Conservation (phyloP, 1,140 invertebrate genomes). For the Oedothorax gibbosus region DNA sequence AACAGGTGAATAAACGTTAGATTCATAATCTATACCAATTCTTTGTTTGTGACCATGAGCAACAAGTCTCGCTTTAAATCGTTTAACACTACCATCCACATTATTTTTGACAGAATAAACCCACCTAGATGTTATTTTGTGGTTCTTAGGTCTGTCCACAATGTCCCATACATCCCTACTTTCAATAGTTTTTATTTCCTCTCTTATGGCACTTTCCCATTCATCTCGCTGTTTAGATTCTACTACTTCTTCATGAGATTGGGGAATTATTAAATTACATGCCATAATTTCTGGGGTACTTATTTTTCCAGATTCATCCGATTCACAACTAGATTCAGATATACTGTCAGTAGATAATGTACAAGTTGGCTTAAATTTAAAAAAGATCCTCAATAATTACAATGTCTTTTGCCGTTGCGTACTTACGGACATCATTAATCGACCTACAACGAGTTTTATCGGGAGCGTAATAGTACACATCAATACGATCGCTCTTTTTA, state of each 20-base stretch:
- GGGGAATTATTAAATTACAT: background rate
- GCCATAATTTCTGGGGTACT: background rate
- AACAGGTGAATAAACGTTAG: too few relatives aligned
- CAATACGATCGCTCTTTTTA: background rate
- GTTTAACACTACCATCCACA: background rate
- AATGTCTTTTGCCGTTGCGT: background rate
- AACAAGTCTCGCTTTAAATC: background rate
- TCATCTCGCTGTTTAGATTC: background rate
- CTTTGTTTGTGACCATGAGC: background rate
- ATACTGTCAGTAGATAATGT: background rate
- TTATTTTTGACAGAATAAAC: background rate
- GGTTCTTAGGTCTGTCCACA: background rate
- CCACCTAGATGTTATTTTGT: background rate
- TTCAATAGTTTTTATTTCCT: background rate
- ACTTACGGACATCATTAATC: background rate
- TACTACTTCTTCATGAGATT: background rate
- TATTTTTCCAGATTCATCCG: too few relatives aligned
- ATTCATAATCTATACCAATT: too few relatives aligned
- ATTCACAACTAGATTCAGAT: background rate
- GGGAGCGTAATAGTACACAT: background rate
- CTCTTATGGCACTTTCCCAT: background rate
- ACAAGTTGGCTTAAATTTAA: background rate
- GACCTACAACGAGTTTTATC: background rate
- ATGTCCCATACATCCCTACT: constrained; percentile 1
- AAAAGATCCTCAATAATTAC: background rate